A percentile compares a stretch with the other conserved stretches of the same genome.
Evolutionary conservation across 2,888 invertebrate genomes (phyloP).

Genomic region (Thymelicus lineola): DNA sequence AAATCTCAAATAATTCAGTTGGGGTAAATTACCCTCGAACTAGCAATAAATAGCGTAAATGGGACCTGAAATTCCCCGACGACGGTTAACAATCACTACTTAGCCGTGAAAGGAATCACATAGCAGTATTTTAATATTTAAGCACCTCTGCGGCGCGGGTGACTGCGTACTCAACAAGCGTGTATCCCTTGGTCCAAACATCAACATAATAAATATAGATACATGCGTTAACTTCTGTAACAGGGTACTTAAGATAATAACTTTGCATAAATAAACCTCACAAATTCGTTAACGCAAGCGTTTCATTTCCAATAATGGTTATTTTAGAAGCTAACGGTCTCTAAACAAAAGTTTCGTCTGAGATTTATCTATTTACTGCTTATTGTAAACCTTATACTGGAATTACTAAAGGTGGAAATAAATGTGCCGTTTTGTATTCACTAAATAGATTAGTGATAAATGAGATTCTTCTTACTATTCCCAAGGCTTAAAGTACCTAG

Average conservation of each 20-base stretch:
- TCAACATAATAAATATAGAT: constrained; percentile 16
- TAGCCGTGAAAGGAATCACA: constrained; percentile 18
- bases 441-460: not conserved
- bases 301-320: constrained; percentile 9
- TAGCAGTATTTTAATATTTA: constrained; percentile 10
- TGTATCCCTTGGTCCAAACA: constrained; percentile 23
- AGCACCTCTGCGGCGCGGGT: constrained; percentile 6
- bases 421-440: not conserved
- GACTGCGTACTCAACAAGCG: constrained; percentile 14
- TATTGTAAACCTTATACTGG: no score
- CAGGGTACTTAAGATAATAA: constrained; percentile 21
- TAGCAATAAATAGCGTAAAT: constrained; percentile 7
- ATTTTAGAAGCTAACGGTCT: constrained; percentile 2
- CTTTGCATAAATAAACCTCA: constrained; percentile 9
- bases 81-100: constrained; percentile 8
- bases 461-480: no score
- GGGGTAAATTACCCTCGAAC: constrained; percentile 3
- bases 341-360: constrained; percentile 1
- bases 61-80: constrained; percentile 10
- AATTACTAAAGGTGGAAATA: no score
- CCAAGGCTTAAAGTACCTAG: no score
- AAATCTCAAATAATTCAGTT: not conserved
- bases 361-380: constrained; percentile 1
- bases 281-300: not conserved
- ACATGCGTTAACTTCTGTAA: constrained; percentile 1